Conservation (phyloP, 2,888 invertebrate species). For the Drosophila bunnanda region DNA sequence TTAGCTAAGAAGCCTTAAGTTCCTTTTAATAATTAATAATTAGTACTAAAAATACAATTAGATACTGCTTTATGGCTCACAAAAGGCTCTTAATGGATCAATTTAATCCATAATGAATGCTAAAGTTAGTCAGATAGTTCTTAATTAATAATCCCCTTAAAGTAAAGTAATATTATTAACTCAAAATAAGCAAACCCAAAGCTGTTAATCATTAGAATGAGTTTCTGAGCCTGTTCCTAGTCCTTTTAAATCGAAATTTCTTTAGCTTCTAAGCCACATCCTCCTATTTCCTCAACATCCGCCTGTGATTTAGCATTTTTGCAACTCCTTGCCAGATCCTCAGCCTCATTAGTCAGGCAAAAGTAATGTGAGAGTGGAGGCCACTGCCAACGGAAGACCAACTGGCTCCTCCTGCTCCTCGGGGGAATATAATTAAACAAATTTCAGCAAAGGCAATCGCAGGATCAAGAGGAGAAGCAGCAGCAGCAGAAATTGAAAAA, state of each 20-base stretch:
- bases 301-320: neutral
- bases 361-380: neutral
- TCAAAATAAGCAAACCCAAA: no score
- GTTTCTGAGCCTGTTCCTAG: accelerated
- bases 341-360: conserved; percentile 28
- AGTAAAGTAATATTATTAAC: no score
- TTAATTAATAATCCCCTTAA: no score
- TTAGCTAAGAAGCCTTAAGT: no score
- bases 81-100: no score
- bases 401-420: conserved; percentile 12
- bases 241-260: neutral
- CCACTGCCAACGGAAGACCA: conserved; percentile 16
- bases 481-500: conserved; percentile 70
- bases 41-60: neutral
- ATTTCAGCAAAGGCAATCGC: conserved; percentile 35
- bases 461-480: conserved; percentile 29
- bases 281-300: neutral
- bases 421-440: conserved; percentile 50
- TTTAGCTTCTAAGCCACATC: neutral
- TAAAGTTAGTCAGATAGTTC: no score
- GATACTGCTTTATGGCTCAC: neutral
- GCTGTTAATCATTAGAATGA: neutral
- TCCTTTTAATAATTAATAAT: neutral
- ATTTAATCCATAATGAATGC: no score
- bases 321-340: no score